These are phyloP conservation scores for Notolabrus celidotus DNA, from an alignment of 2,797 vertebrate genomes.

Conservation along the genomic window DNA sequence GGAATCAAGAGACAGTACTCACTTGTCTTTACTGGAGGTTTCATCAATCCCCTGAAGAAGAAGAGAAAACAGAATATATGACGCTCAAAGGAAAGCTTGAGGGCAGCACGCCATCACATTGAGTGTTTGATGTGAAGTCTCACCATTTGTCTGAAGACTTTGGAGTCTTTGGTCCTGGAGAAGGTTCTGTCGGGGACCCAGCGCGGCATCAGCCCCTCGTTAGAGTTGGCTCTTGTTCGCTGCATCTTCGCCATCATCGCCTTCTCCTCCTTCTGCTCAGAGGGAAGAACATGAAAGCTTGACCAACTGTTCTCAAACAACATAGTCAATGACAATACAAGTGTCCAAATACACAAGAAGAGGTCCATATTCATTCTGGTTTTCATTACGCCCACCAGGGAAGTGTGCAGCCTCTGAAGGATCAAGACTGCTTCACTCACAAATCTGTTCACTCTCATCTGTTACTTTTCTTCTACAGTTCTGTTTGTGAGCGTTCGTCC, in stretches of 20 bases:
- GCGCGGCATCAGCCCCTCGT: constrained; percentile 91
- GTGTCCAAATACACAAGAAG: constrained; percentile 21
- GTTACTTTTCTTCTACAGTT: not conserved
- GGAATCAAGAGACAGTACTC: constrained; percentile 69
- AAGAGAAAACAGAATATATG: constrained; percentile 23
- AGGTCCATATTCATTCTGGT: constrained; percentile 23
- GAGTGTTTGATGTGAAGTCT: constrained; percentile 59
- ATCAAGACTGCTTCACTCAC: constrained; percentile 40
- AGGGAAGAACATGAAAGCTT: constrained; percentile 51
- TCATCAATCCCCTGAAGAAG: constrained; percentile 92
- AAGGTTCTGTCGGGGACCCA: constrained; percentile 96
- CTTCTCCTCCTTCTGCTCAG: constrained; percentile 94
- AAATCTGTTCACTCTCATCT: constrained; percentile 27
- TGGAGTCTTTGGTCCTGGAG: constrained; percentile 94
- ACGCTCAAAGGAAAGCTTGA: constrained; percentile 22
- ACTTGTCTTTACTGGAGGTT: constrained; percentile 95
- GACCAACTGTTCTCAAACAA: constrained; percentile 60
- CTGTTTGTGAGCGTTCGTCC: not conserved
- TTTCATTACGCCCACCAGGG: constrained; percentile 1
- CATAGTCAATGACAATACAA: constrained; percentile 23
- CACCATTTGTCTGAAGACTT: constrained; percentile 98
- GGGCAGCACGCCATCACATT: not conserved
- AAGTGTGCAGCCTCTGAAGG: constrained; percentile 1
- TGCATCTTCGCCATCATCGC: constrained; percentile 96
- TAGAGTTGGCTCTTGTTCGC: constrained; percentile 91